Conservation (phyloP, 2,113 vertebrate genomes). For the Macquaria australasica region DNA sequence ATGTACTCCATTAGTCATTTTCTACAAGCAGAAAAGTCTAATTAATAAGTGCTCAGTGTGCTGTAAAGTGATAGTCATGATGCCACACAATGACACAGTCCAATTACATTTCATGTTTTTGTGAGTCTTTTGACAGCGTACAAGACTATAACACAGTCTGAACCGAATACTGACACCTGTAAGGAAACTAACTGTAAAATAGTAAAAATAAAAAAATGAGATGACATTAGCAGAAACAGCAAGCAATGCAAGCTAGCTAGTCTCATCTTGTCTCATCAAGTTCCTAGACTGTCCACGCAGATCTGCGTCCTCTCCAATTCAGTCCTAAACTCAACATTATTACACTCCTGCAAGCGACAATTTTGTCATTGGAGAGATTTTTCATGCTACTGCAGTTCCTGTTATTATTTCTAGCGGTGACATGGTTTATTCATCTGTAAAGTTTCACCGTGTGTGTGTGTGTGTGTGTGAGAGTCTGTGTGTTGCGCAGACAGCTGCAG, state of each 20-base stretch:
- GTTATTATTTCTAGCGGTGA: conserved; percentile 15
- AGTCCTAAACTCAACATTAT: neutral
- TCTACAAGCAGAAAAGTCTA: neutral
- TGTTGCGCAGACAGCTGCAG: conserved; percentile 45
- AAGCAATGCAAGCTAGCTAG: neutral
- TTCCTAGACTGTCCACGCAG: neutral
- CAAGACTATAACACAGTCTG: neutral
- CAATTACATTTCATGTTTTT: conserved; percentile 4
- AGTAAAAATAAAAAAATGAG: neutral
- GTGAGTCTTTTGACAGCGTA: neutral
- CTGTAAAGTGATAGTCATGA: conserved; percentile 3
- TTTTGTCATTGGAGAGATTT: conserved; percentile 41
- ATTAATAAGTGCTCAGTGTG: conserved; percentile 18
- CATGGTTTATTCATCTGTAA: conserved; percentile 52
- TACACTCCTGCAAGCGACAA: neutral
- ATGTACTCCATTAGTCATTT: neutral
- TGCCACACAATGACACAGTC: neutral
- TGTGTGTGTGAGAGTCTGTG: conserved; percentile 1
- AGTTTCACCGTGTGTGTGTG: neutral
- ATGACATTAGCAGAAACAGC: neutral
- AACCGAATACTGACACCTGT: neutral
- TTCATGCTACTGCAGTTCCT: conserved; percentile 19
- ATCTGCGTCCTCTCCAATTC: conserved; percentile 10
- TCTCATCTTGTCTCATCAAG: neutral
- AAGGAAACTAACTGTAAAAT: neutral